A percentile compares a stretch with the other conserved stretches of the same genome.
Evolutionary conservation across 1,140 invertebrate genomes (phyloP).

Genomic region (Drosophila nigromelanica): DNA sequence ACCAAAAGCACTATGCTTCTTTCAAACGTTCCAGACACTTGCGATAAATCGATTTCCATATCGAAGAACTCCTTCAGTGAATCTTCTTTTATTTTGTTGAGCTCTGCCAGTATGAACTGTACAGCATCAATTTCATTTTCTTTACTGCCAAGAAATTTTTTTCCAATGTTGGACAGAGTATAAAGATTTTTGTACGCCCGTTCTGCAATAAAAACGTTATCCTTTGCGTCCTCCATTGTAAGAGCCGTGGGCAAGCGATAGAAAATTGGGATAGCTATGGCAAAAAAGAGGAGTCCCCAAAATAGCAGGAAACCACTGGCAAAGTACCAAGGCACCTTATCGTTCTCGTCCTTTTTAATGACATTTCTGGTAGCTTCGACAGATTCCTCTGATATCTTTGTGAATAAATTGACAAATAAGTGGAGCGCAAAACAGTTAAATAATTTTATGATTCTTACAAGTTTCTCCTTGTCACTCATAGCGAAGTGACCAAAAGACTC

Average conservation of each 20-base stretch:
- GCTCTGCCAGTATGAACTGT: conserved; percentile 84
- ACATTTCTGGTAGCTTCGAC: neutral
- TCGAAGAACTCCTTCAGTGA: conserved; percentile 43
- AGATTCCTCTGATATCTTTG: conserved; percentile 37
- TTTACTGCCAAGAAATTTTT: conserved; percentile 86
- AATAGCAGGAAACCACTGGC: conserved; percentile 51
- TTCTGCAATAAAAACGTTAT: conserved; percentile 61
- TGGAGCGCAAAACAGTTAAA: neutral
- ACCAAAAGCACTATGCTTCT: conserved; percentile 87
- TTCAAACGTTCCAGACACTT: conserved; percentile 89
- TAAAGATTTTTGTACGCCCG: conserved; percentile 84
- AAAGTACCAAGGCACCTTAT: conserved; percentile 43
- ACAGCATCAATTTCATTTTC: conserved; percentile 88
- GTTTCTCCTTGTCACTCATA: conserved; percentile 20
- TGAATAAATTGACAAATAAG: neutral
- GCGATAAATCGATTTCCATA: conserved; percentile 76
- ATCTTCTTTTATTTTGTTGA: conserved; percentile 41
- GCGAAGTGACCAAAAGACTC: neutral
- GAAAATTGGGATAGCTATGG: conserved; percentile 60
- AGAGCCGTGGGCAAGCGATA: conserved; percentile 53
- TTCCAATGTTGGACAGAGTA: conserved; percentile 88
- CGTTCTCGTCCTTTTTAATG: neutral
- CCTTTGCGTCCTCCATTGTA: conserved; percentile 39
- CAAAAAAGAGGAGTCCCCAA: conserved; percentile 63
- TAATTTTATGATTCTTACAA: neutral